phyloP scores from a whole-genome alignment of 2,888 invertebrate genomes.

The Leptinotarsa tumamoca region DNA sequence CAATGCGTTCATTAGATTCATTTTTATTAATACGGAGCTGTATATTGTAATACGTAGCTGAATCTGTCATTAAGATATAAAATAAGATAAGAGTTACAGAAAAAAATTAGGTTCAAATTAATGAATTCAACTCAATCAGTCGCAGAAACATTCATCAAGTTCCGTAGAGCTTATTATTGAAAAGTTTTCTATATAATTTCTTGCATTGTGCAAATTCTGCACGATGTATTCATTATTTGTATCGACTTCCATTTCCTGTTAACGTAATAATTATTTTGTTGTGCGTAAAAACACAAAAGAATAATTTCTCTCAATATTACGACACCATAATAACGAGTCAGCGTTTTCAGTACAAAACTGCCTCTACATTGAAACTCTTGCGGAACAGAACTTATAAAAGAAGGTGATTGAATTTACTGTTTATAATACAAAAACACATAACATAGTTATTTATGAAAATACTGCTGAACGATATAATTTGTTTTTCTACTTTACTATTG shows the following conservation, averaged over 20 bases:
- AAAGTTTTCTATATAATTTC: neutral
- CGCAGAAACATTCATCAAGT: too few relatives aligned
- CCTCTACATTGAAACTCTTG: neutral
- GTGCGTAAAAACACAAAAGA: neutral
- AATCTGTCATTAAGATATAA: too few relatives aligned
- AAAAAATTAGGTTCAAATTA: too few relatives aligned
- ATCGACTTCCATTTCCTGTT: neutral
- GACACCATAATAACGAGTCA: neutral
- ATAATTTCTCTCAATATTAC: constrained; percentile 4
- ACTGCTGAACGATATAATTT: neutral
- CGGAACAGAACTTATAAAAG: constrained; percentile 8
- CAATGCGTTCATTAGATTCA: too few relatives aligned
- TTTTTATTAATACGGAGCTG: too few relatives aligned
- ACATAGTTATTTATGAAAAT: neutral
- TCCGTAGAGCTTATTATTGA: too few relatives aligned
- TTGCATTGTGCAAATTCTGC: neutral
- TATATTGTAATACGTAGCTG: too few relatives aligned
- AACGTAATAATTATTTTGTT: neutral
- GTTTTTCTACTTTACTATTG: constrained; percentile 1
- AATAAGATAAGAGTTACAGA: too few relatives aligned
- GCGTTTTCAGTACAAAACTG: neutral
- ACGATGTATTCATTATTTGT: neutral
- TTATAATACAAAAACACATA: neutral
- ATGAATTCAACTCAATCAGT: too few relatives aligned
- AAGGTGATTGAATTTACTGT: constrained; percentile 7